Base-by-base conservation (phyloP, 2,797 vertebrate species). In the Leptatherina wallacei region DNA sequence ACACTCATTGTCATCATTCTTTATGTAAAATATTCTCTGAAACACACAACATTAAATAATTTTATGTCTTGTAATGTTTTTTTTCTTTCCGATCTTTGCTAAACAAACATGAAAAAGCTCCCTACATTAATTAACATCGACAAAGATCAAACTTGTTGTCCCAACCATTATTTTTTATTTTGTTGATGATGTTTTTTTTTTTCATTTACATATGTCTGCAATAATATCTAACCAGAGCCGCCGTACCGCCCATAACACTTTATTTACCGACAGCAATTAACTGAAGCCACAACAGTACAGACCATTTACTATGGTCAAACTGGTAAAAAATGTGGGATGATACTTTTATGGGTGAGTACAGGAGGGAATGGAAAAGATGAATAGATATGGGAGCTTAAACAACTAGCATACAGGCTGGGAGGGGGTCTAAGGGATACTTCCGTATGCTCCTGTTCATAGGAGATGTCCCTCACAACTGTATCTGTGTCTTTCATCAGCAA, bases 401-500 rank as follows among this genome's bases (percentile, higher is more conserved):
- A 16, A 33, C 6, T 20, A 27, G 12, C 4, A 6, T 24, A 42
- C 29, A 65, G 27, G 4, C 9, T 10, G 32, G 2, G 1, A 38
- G 22, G 0, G 32, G n/a, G 1, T 55, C 40, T 35, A 24, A 42
- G 1, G 18, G 55, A 52, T 16, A 4, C 32, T 30, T 35, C 0
- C 20, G 1, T 13, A 33, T 76, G 11, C 29, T 12, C 13, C 38
- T 51, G 61, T 32, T 16, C 61, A 84, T 68, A 73, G 75, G 14
- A 67, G 52, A 12, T 65, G 60, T 61, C 77, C 66, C 47, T 82
- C 80, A 78, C 24, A 51, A 36, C 56, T 71, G 47, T 72, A 87
- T 85, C 82, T 8, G 4, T 16, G 11, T 36, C 55, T 42, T 82
- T 66, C 66, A 85, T 87, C 87, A 63, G 52, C 14, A 22, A 27